These are phyloP conservation scores for Sialia sialis DNA, from an alignment of 2,113 vertebrate species.

Conservation along the genomic window DNA sequence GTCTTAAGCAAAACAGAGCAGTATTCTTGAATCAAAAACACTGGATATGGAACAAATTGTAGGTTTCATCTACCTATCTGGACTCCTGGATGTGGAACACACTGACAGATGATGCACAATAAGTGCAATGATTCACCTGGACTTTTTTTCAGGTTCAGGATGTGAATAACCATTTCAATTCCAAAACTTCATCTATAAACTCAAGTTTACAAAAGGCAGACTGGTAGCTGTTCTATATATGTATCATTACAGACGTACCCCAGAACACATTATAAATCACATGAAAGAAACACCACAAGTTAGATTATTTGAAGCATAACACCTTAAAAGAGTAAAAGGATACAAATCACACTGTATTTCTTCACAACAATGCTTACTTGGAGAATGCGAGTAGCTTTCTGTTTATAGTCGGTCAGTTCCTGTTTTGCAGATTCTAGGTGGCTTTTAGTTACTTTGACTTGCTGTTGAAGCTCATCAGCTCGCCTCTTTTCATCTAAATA, in stretches of 20 bases:
- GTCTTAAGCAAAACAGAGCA: background rate
- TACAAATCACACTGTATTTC: background rate
- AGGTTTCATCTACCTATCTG: background rate
- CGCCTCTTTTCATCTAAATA: constrained; percentile 83
- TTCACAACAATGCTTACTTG: constrained; percentile 74
- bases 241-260: background rate
- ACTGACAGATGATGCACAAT: background rate
- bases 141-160: background rate
- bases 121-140: background rate
- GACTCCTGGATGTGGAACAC: background rate
- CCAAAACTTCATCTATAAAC: background rate
- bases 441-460: constrained; percentile 77
- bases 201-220: background rate
- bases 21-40: background rate
- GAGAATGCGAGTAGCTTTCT: constrained; percentile 94
- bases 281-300: background rate
- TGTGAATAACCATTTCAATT: background rate
- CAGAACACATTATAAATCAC: background rate
- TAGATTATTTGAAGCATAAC: background rate
- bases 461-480: constrained; percentile 86
- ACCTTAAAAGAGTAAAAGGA: background rate
- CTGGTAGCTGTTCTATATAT: background rate
- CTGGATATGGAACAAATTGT: background rate
- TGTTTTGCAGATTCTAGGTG: constrained; percentile 83
- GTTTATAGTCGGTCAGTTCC: constrained; percentile 92